Evolutionary conservation across 2,797 vertebrate genomes (phyloP).

Genomic region (Catostomus latipinnis): DNA sequence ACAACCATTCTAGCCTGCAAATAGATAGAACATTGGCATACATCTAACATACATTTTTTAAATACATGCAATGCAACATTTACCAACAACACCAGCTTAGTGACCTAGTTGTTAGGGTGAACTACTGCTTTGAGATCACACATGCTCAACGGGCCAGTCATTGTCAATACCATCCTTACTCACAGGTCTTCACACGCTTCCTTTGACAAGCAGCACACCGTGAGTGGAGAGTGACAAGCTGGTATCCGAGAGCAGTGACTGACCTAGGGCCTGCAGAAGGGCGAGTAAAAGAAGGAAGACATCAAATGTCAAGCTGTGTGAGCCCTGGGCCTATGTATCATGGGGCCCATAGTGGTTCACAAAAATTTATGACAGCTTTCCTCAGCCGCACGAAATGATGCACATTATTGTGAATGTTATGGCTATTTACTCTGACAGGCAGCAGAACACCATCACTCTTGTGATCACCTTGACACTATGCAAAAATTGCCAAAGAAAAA

Average conservation of each 20-base stretch:
- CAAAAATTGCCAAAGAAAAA: neutral
- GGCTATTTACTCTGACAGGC: constrained; percentile 79
- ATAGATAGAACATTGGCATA: neutral
- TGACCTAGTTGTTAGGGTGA: neutral
- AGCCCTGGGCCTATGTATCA: constrained; percentile 69
- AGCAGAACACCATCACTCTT: constrained; percentile 71
- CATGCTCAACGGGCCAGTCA: neutral
- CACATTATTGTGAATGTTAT: constrained; percentile 71
- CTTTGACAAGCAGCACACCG: constrained; percentile 70
- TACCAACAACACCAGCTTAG: neutral
- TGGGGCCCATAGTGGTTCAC: constrained; percentile 68
- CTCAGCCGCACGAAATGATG: constrained; percentile 69
- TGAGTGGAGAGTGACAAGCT: constrained; percentile 71
- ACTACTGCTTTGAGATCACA: neutral
- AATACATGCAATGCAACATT: neutral
- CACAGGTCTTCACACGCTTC: constrained; percentile 48
- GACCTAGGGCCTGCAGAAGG: constrained; percentile 72
- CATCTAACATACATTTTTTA: neutral
- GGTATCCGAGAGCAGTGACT: constrained; percentile 75
- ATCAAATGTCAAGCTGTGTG: constrained; percentile 80
- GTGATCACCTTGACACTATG: constrained; percentile 43
- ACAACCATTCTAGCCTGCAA: neutral
- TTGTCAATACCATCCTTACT: constrained; percentile 19
- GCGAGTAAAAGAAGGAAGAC: constrained; percentile 68
- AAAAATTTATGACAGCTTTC: constrained; percentile 65